A percentile compares a stretch with the other conserved stretches of the same genome.
These are phyloP conservation scores for Apeira syringaria DNA, from an alignment of 2,888 invertebrate genomes.

Conservation along the genomic window DNA sequence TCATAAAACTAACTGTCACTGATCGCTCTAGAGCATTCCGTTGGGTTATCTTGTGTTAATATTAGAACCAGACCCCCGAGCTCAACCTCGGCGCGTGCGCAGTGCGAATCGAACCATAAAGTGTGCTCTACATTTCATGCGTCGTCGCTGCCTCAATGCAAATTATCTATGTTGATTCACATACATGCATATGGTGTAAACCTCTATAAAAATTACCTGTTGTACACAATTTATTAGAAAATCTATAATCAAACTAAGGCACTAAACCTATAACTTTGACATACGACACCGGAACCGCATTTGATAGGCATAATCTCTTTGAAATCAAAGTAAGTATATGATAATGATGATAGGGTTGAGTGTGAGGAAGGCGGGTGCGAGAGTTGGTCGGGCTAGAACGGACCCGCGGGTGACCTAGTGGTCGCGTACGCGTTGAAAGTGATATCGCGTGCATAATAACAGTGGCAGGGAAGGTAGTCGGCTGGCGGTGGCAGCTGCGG, in stretches of 20 bases:
- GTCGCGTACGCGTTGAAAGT: conserved; percentile 66
- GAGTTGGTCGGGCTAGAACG: conserved; percentile 39
- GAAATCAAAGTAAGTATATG: neutral
- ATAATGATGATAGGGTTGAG: conserved; percentile 4
- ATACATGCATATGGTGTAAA: conserved; percentile 8
- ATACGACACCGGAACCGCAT: neutral
- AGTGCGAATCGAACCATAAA: conserved; percentile 51
- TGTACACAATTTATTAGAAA: conserved; percentile 11
- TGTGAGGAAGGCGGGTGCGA: conserved; percentile 6
- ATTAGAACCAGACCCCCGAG: conserved; percentile 31
- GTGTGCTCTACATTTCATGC: conserved; percentile 64
- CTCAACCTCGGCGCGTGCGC: conserved; percentile 30
- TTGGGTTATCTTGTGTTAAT: conserved; percentile 10
- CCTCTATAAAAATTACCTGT: conserved; percentile 1
- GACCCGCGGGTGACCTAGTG: conserved; percentile 69
- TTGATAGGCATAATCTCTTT: neutral
- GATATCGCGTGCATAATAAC: conserved; percentile 64
- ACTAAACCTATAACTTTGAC: neutral
- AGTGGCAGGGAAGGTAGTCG: conserved; percentile 68
- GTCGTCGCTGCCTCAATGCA: conserved; percentile 28
- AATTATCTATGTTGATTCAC: conserved; percentile 24
- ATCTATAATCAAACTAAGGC: conserved; percentile 5
- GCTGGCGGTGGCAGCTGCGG: conserved; percentile 38
- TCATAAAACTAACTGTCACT: neutral
- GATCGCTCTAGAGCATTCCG: conserved; percentile 1